Evolutionary conservation across 1,140 invertebrate species (phyloP).

Genomic region (Tenebrio molitor): DNA sequence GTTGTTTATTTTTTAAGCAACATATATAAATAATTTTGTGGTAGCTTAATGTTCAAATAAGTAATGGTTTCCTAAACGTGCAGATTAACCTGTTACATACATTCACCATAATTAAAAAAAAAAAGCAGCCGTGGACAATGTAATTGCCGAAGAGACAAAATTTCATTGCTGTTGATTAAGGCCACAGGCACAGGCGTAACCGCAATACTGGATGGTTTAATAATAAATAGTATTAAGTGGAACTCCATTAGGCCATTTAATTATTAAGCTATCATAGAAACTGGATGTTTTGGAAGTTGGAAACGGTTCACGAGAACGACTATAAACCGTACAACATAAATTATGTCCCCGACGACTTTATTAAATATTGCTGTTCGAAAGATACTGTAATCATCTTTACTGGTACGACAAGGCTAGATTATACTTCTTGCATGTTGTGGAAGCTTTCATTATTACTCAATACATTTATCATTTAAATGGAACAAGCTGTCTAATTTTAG

Average conservation of each 20-base stretch:
- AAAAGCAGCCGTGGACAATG: no score
- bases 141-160: no score
- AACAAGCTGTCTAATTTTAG: neutral
- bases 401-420: neutral
- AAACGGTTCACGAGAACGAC: neutral
- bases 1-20: no score
- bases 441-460: neutral
- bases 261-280: conserved; percentile 4
- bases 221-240: conserved; percentile 9
- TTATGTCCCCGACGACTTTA: conserved; percentile 2
- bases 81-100: no score
- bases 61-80: no score
- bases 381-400: neutral
- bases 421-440: conserved; percentile 2
- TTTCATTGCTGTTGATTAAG: no score
- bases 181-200: no score
- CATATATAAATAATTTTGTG: no score
- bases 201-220: no score
- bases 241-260: conserved; percentile 12
- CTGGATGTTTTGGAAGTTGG: neutral
- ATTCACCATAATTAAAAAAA: no score
- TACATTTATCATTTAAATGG: conserved; percentile 12
- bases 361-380: neutral
- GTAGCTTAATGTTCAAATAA: no score
- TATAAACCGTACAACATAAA: neutral